phyloP scores from a whole-genome alignment of 2,113 vertebrate species.

The Serinus canaria region DNA sequence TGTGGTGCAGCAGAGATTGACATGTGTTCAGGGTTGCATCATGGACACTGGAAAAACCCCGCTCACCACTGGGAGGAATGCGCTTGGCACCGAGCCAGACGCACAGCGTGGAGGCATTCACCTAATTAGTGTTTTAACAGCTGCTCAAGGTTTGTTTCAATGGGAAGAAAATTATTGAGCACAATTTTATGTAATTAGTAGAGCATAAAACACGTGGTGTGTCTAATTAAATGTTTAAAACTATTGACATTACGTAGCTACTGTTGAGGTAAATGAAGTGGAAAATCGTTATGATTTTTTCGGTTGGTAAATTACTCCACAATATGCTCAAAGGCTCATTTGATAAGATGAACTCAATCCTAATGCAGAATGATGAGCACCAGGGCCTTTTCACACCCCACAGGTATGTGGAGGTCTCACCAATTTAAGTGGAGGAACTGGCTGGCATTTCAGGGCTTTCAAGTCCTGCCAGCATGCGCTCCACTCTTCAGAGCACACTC shows the following conservation, averaged over 20 bases:
- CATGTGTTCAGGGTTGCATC: constrained; percentile 15
- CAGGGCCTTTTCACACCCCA: constrained; percentile 53
- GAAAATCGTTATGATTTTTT: constrained; percentile 65
- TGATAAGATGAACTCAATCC: constrained; percentile 70
- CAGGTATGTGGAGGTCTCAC: constrained; percentile 35
- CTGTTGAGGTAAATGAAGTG: constrained; percentile 67
- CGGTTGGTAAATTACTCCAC: constrained; percentile 59
- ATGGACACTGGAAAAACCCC: constrained; percentile 31
- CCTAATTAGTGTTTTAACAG: constrained; percentile 74
- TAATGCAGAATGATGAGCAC: constrained; percentile 48
- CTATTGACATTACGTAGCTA: constrained; percentile 70
- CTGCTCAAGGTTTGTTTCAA: constrained; percentile 63
- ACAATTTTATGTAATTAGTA: constrained; percentile 71
- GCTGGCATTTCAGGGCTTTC: constrained; percentile 17
- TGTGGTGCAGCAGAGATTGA: constrained; percentile 11
- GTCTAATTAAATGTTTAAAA: constrained; percentile 72
- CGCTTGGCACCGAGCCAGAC: neutral
- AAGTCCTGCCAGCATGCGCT: neutral
- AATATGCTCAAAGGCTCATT: constrained; percentile 54
- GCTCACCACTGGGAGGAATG: constrained; percentile 7
- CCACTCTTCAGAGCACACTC: neutral
- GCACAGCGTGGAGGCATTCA: constrained; percentile 20
- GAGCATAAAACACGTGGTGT: constrained; percentile 70
- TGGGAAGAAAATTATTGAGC: constrained; percentile 67
- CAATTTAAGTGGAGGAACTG: neutral